Conservation (phyloP, 2,797 vertebrate species). For the Clarias pachynema region DNA sequence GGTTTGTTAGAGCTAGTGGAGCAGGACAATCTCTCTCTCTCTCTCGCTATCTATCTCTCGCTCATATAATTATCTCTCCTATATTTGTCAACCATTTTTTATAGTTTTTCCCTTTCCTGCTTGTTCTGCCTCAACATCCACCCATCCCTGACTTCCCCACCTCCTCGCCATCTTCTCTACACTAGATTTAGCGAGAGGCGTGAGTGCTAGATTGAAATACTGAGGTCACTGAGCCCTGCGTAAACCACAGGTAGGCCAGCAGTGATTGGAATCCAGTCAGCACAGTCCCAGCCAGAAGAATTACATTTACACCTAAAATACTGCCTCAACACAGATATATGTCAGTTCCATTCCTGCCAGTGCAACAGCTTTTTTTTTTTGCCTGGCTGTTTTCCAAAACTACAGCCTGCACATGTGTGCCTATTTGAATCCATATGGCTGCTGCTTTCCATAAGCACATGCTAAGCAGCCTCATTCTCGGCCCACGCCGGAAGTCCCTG, state of each 20-base stretch:
- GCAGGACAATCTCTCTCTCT: constrained; percentile 31
- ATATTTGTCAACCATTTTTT: background rate
- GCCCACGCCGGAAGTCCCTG: background rate
- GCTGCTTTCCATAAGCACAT: constrained; percentile 7
- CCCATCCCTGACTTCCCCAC: background rate
- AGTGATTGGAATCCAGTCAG: constrained; percentile 31
- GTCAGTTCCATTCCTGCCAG: constrained; percentile 21
- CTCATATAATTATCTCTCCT: background rate
- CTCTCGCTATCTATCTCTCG: background rate
- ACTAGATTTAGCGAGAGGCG: constrained; percentile 26
- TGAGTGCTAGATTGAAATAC: constrained; percentile 39
- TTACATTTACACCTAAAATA: background rate
- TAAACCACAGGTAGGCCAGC: constrained; percentile 43
- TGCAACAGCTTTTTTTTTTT: constrained; percentile 22
- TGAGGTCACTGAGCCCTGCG: constrained; percentile 31
- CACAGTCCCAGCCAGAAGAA: constrained; percentile 31
- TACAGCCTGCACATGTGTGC: constrained; percentile 24
- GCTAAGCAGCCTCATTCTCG: background rate
- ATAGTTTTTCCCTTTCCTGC: background rate
- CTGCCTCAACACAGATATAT: constrained; percentile 3
- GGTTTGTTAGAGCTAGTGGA: constrained; percentile 56
- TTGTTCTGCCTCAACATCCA: background rate
- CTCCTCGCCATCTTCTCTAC: constrained; percentile 18
- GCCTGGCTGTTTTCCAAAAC: constrained; percentile 18
- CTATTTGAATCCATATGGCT: constrained; percentile 20